Conservation (phyloP, 2,113 vertebrate species). For the Oxygymnocypris stewartii region DNA sequence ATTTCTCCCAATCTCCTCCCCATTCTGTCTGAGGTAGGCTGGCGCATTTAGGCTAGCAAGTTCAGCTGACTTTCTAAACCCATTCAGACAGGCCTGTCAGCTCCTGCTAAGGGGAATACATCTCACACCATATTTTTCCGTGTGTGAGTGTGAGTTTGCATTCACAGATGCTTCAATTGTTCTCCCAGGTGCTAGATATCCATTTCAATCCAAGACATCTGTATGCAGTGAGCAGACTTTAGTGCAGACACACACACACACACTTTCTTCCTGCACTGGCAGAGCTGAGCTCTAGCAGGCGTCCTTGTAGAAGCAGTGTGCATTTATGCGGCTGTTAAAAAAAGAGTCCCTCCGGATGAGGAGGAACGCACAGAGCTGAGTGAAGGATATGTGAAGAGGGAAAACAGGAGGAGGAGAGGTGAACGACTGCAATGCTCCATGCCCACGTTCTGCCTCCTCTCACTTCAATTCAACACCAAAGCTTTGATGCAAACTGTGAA, state of each 20-base stretch:
- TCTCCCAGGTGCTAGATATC: slow-evolving; percentile 25
- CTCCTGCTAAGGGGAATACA: slow-evolving; percentile 11
- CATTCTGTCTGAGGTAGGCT: neutral
- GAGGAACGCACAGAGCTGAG: neutral
- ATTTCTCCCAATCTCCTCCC: neutral
- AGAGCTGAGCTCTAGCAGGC: neutral
- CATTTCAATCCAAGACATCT: slow-evolving; percentile 35
- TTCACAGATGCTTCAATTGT: slow-evolving; percentile 23
- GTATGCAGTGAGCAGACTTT: neutral
- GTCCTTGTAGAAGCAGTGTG: neutral
- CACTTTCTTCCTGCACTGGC: neutral
- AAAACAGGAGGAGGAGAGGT: slow-evolving; percentile 38
- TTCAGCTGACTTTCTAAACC: slow-evolving; percentile 9
- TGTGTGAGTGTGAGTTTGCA: neutral
- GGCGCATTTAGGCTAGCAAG: neutral
- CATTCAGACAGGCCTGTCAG: slow-evolving; percentile 8
- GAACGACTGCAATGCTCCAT: slow-evolving; percentile 20
- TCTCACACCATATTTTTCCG: neutral
- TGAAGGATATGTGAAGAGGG: slow-evolving; percentile 5
- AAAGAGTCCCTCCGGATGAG: slow-evolving; percentile 3
- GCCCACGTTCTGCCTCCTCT: slow-evolving; percentile 39
- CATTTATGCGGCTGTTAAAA: neutral
- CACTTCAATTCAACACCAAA: slow-evolving; percentile 32
- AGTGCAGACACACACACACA: neutral
- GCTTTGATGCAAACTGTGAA: slow-evolving; percentile 47